Conservation (phyloP, 2,113 vertebrate species). For the Pseudopipra pipra region DNA sequence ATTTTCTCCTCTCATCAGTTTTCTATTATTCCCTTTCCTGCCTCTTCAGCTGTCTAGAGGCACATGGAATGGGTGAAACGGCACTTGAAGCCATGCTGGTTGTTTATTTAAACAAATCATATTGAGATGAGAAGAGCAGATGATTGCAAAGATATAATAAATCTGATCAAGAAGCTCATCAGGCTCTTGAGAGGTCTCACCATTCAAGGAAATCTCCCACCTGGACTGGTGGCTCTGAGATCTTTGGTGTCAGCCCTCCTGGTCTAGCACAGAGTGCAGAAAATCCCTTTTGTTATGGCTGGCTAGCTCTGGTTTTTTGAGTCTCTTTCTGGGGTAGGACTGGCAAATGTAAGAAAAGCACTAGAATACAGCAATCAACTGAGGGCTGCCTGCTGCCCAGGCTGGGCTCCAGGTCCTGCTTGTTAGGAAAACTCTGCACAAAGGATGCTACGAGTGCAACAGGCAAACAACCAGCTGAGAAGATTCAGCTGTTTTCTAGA, state of each 20-base stretch:
- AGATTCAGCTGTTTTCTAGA: neutral
- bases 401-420: neutral
- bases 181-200: neutral
- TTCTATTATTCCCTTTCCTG: slow-evolving; percentile 44
- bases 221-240: neutral
- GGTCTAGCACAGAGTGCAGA: neutral
- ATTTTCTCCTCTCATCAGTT: slow-evolving; percentile 50
- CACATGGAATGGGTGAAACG: neutral
- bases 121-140: slow-evolving; percentile 9
- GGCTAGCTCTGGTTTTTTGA: neutral
- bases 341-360: neutral
- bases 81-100: slow-evolving; percentile 41
- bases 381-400: neutral
- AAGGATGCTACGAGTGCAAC: neutral
- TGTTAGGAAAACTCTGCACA: neutral
- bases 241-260: neutral
- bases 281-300: neutral
- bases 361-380: fast-evolving
- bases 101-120: slow-evolving; percentile 63
- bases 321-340: neutral
- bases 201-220: neutral
- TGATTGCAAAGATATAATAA: neutral
- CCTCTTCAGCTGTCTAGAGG: slow-evolving; percentile 45
- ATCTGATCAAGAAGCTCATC: neutral
- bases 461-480: neutral